Conservation (phyloP, 2,797 vertebrate species). For the Alauda arvensis region DNA sequence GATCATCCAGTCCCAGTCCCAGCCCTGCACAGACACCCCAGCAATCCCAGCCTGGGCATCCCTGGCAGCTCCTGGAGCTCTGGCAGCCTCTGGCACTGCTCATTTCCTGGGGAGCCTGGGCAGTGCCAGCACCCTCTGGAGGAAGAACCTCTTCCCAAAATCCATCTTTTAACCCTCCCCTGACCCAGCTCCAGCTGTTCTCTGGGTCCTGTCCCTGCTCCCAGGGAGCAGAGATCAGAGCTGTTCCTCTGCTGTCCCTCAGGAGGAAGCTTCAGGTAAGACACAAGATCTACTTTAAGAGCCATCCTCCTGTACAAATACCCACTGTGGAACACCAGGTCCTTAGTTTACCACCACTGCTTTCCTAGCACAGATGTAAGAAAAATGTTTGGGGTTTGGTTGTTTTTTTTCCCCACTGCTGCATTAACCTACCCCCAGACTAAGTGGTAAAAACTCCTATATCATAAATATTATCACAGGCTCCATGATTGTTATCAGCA, state of each 20-base stretch:
- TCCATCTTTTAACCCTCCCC: fast-evolving
- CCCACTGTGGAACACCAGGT: background rate
- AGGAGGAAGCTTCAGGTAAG: background rate
- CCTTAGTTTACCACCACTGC: background rate
- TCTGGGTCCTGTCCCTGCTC: background rate
- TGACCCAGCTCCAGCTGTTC: fast-evolving
- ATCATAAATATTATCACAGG: background rate
- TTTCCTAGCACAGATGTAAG: background rate
- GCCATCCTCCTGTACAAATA: background rate
- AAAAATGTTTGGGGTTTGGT: background rate
- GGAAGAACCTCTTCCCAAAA: fast-evolving
- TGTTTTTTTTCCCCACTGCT: background rate
- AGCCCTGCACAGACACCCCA: background rate
- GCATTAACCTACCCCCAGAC: background rate
- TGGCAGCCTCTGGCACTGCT: background rate
- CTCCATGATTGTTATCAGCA: slow-evolving; percentile 22
- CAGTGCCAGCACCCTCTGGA: background rate
- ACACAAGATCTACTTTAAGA: background rate
- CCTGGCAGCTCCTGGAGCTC: background rate
- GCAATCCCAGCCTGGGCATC: background rate
- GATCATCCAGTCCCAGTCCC: fast-evolving
- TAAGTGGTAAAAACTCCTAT: background rate
- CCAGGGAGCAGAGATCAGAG: background rate
- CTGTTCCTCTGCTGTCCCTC: background rate
- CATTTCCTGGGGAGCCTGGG: background rate